These are phyloP conservation scores for Dendronephthya gigantea DNA, from an alignment of 64 coral and sea anemone species.

Conservation along the genomic window DNA sequence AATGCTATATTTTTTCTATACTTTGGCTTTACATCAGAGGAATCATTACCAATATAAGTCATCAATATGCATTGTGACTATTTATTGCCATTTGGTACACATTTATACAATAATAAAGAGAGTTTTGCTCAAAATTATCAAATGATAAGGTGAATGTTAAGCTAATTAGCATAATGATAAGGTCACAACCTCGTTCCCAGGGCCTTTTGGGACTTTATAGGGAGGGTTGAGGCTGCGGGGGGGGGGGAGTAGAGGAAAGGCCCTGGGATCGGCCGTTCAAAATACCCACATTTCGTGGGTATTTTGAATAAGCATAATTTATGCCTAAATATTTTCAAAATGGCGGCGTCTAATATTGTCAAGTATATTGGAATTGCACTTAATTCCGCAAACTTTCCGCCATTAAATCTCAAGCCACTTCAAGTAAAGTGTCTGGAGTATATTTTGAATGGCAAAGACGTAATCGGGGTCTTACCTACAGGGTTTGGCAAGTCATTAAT, in stretches of 20 bases:
- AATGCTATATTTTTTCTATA: too few species aligned
- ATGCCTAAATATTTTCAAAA: slow-evolving; percentile 9
- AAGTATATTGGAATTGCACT: slow-evolving; percentile 8
- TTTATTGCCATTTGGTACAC: too few species aligned
- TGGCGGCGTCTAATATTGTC: background rate
- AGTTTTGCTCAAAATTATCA: too few species aligned
- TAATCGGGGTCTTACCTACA: slow-evolving; percentile 15
- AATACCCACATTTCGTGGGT: slow-evolving; percentile 30
- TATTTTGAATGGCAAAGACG: slow-evolving; percentile 36
- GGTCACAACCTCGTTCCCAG: too few species aligned
- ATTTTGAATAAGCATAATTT: background rate
- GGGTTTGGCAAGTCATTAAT: slow-evolving; percentile 41
- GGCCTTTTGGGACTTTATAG: too few species aligned
- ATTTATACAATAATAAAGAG: too few species aligned
- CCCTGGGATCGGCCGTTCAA: slow-evolving; percentile 41
- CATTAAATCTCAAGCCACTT: slow-evolving; percentile 36
- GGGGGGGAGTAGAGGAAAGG: slow-evolving; percentile 21
- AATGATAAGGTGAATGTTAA: too few species aligned
- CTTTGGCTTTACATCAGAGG: too few species aligned
- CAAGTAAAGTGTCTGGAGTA: slow-evolving; percentile 39
- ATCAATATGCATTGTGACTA: too few species aligned
- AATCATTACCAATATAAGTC: too few species aligned
- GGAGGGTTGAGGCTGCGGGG: too few species aligned
- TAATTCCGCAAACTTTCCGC: slow-evolving; percentile 24
- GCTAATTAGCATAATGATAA: too few species aligned